phyloP scores from a whole-genome alignment of 1,140 invertebrate species.

The Nasonia giraulti region DNA sequence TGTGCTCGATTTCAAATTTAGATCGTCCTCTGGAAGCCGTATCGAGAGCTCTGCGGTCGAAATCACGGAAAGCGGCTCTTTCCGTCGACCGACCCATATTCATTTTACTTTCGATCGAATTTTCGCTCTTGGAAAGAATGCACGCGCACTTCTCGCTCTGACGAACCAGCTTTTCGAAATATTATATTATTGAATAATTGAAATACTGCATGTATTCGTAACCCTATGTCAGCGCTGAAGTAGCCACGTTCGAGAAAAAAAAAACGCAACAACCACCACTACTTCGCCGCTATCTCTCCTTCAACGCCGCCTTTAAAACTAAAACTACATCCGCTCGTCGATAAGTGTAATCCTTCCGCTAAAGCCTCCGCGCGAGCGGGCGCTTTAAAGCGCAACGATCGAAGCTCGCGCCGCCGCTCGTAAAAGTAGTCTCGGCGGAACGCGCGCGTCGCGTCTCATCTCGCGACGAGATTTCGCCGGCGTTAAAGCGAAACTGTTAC shows the following conservation, averaged over 20 bases:
- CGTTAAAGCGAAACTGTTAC: slow-evolving; percentile 17
- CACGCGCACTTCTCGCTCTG: background rate
- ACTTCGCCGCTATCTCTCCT: background rate
- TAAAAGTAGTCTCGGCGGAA: background rate
- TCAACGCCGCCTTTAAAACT: background rate
- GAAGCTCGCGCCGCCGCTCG: background rate
- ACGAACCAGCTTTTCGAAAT: background rate
- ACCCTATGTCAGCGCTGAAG: too few species aligned
- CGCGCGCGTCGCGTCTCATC: background rate
- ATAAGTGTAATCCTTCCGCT: background rate
- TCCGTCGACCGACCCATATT: background rate
- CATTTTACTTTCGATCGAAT: background rate
- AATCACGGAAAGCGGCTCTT: background rate
- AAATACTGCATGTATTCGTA: too few species aligned
- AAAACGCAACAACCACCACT: background rate
- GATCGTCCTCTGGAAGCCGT: background rate
- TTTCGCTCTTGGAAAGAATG: too few species aligned
- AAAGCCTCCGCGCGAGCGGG: background rate
- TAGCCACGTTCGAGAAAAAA: background rate
- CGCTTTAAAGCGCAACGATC: background rate
- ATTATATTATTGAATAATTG: too few species aligned
- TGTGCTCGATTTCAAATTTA: slow-evolving; percentile 6
- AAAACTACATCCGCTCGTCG: background rate
- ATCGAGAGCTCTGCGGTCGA: background rate
- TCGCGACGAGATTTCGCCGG: slow-evolving; percentile 7